Conservation (phyloP, 2,113 vertebrate genomes). For the Grus americana region DNA sequence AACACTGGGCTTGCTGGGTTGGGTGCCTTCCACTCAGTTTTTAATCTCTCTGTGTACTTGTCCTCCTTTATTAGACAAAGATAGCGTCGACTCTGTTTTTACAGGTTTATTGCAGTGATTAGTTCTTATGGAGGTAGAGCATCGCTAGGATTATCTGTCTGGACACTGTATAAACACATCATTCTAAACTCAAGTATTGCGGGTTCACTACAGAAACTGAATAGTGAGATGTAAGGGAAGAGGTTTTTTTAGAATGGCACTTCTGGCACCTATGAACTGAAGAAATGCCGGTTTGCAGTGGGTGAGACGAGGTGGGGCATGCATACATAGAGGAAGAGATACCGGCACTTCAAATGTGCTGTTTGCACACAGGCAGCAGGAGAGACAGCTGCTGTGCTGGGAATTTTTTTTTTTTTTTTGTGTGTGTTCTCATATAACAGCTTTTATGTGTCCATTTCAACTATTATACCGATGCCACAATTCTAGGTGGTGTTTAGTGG, state of each 20-base stretch:
- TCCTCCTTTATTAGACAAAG: background rate
- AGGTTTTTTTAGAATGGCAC: background rate
- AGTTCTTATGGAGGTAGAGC: background rate
- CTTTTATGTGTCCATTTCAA: background rate
- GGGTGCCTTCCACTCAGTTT: background rate
- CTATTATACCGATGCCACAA: accelerated
- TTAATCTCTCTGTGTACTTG: background rate
- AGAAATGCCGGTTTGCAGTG: accelerated
- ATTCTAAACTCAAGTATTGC: background rate
- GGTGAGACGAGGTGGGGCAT: background rate
- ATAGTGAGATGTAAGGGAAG: background rate
- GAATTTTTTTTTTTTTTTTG: background rate
- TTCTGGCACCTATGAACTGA: background rate
- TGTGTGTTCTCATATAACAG: background rate
- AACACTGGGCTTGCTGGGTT: background rate
- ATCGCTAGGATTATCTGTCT: background rate
- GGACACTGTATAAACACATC: background rate
- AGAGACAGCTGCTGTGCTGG: background rate
- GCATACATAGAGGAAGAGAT: accelerated
- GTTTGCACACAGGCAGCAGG: background rate
- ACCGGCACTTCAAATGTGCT: background rate
- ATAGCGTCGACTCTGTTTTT: background rate
- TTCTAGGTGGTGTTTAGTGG: background rate
- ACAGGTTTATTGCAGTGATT: background rate
- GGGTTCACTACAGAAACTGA: background rate